Evolutionary conservation across 1,140 invertebrate species (phyloP), one percentile per base, ranked within the genome.

Genomic region (Drosophila hydei): DNA sequence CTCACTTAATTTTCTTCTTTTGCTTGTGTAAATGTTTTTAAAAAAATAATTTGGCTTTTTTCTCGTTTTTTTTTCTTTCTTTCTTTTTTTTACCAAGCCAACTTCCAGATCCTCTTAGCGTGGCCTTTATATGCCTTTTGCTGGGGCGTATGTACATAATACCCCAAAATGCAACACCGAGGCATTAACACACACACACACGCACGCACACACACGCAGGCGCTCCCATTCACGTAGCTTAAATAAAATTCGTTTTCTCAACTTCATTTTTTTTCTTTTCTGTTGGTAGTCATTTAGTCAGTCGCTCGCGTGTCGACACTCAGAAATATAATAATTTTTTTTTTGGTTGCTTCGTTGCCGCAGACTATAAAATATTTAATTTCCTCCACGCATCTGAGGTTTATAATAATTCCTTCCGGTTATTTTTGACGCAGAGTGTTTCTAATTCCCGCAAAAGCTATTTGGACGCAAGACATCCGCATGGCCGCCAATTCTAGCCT

Each of bases 321-420:
- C 75, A 67, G 63, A 85, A 79, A 80, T 77, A 87, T 85, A 87
- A 87, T 85, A 87, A 85, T 85, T 68, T 72, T 80, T 65, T 79
- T 67, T 75, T 60, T 75, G 63, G 55, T 60, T 79, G 61, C 23
- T 4, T 47, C 63, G 48, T 40, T 47, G 64, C 77, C 81, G 77
- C 80, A 84, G 80, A 87, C 83, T 81, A 79, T 87, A 87, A 85
- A 85, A 85, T 85, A 85, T 85, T 85, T 87, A 85, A 85, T 85
- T 85, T 85, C 81, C 81, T 85, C 60, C 45, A 48, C 74, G 74
- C 74, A 38, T 63, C 62, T 71, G 73, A 75, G 71, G 60, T 68
- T 54, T 72, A 62, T 75, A 87, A 87, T 85, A 85, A 85, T 85
- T 88, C 81, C 81, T 87, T 85, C 81, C 81, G 81, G 81, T 81